phyloP scores from a whole-genome alignment of 2,797 vertebrate genomes.

The Pseudochaenichthys georgianus region DNA sequence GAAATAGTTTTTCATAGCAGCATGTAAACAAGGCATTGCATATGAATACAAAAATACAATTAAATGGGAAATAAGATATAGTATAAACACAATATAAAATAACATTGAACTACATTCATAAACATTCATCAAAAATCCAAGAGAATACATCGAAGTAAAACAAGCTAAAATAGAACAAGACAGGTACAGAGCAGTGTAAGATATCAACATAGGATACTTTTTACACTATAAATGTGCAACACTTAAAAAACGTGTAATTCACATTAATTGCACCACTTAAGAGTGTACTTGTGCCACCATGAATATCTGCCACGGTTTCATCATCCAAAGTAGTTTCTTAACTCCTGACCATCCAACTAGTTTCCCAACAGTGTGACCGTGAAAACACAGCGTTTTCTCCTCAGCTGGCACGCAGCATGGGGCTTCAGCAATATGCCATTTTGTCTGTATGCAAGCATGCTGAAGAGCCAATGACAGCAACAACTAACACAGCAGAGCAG shows the following conservation, averaged over 20 bases:
- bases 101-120: no score
- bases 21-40: no score
- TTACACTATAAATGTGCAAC: no score
- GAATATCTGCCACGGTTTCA: conserved; percentile 14
- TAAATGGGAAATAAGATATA: no score
- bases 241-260: not conserved
- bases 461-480: conserved; percentile 49
- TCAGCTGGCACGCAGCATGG: conserved; percentile 38
- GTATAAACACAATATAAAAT: no score
- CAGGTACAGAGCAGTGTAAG: no score
- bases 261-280: conserved; percentile 21
- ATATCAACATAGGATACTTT: no score
- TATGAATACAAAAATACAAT: no score
- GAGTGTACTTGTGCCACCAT: not conserved
- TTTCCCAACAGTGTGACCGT: conserved; percentile 43
- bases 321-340: conserved; percentile 27
- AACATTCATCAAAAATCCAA: no score
- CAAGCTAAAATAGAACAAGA: no score
- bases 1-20: no score
- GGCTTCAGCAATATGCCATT: conserved; percentile 48
- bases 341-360: conserved; percentile 8
- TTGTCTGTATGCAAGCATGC: conserved; percentile 46
- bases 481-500: conserved; percentile 51
- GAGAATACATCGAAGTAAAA: no score
- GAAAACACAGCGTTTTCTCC: not conserved